Evolutionary conservation across 2,797 vertebrate genomes (phyloP), one percentile per base, ranked within the genome.

Genomic region (Hipposideros larvatus): DNA sequence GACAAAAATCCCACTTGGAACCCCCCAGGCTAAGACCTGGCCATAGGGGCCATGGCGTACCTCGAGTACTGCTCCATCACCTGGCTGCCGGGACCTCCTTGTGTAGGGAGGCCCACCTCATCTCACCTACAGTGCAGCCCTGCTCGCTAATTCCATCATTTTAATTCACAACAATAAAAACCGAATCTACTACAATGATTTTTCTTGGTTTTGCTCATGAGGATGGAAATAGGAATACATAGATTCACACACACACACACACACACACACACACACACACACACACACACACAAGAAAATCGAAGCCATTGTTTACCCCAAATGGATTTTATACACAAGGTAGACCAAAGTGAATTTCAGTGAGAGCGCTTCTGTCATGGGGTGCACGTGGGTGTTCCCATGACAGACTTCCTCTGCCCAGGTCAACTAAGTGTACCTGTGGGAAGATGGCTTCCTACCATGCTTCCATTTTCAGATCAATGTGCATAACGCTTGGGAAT

Each of bases 361-460:
- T 14, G 78, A 24, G 34, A 37, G 31, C 1, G 7, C 21, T 68
- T 37, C 41, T 68, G 66, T 6, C 68, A 5, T 5, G 78, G 18
- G 16, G 19, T 6, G 1, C 28, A 24, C 0, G 0, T 11, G 15
- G 26, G 8, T 6, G 18, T 43, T 15, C 51, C 28, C n/a, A 2
- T 0, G 11, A 7, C 1, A 55, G 9, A 31, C 11, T 77, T 4
- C 75, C 74, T 53, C 53, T 8, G 0, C 53, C 43, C 1, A 0
- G 0, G 61, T 7, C 34, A 1, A 4, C 34, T 4, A 26, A 51
- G 34, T 1, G 0, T 5, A 5, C 51, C 0, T 0, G 4, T 14
- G 14, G 31, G 26, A 21, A 31, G 11, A 11, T 18, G 24, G n/a
- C 51, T 57, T 61, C 7, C 1, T 37, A 24, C 83, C 37, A 1